Conservation (phyloP, 92 coral and sea anemone species). For the Anthopleura xanthogrammica region DNA sequence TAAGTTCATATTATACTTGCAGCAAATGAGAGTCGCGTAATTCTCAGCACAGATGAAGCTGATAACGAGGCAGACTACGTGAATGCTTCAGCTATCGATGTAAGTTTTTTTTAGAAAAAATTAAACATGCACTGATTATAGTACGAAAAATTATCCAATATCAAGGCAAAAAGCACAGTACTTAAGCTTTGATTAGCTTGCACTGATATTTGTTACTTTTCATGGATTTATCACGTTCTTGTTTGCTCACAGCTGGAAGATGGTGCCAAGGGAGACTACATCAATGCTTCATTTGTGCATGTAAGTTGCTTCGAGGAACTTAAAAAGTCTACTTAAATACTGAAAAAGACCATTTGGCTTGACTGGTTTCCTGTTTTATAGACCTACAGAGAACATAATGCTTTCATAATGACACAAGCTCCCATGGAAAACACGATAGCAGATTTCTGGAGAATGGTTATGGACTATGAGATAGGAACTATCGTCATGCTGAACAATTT, state of each 20-base stretch:
- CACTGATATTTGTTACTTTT: neutral
- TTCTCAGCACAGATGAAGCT: conserved; percentile 3
- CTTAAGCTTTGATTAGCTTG: too few relatives aligned
- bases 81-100: neutral
- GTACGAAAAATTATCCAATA: too few relatives aligned
- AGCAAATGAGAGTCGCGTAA: conserved; percentile 19
- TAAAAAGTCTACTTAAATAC: neutral
- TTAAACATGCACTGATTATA: too few relatives aligned
- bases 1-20: neutral
- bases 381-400: conserved; percentile 56
- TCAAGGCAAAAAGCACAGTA: too few relatives aligned
- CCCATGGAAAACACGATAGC: conserved; percentile 59
- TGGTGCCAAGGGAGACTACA: conserved; percentile 6
- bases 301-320: neutral
- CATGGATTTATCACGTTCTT: neutral
- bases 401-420: conserved; percentile 76
- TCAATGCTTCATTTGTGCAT: conserved; percentile 33
- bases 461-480: conserved; percentile 66
- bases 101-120: neutral
- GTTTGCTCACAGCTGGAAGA: neutral
- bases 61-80: neutral
- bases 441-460: conserved; percentile 79
- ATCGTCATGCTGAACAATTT: conserved; percentile 69
- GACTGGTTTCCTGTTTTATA: neutral
- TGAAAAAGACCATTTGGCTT: neutral